Base-by-base conservation (phyloP, 2,797 vertebrate species). In the Sebastes matsubarae region DNA sequence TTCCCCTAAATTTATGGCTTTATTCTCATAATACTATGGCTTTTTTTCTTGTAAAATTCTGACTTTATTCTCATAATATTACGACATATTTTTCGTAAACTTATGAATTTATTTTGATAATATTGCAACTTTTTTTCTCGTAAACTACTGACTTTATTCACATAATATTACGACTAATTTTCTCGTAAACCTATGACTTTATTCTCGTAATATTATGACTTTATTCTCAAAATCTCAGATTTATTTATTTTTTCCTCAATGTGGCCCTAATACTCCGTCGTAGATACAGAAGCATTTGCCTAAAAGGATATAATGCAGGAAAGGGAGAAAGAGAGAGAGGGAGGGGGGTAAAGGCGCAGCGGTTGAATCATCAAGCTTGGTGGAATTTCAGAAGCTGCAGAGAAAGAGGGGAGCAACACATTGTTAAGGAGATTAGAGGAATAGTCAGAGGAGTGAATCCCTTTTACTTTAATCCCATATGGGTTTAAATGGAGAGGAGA, bases 401-500 rank as follows among this genome's bases (percentile, higher is more conserved):
- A 85, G 77, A 81, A 84, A 88, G 84, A 80, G 75, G 52, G 74
- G 66, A 88, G 87, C 86, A 86, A 89, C 80, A 86, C 84, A 92
- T 91, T 92, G 88, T 89, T 88, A 88, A 94, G 87, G 88, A 93
- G 92, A 94, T 94, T 94, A 93, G 61, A 85, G 87, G 84, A 91
- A 91, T 83, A 91, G 89, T 92, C 86, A 80, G 85, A 86, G 84
- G 83, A 91, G 83, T 91, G 87, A 93, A 92, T 92, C 88, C 90
- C 77, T 82, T 93, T 92, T 90, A 88, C 93, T 93, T 94, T 94
- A 94, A 94, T 94, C 90, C 91, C 81, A 81, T 86, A 92, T 85
- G 88, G 83, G 77, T 90, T 92, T 84, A 89, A 92, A 92, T 83
- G 68, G 75, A 87, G 63, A 79, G 59, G 69, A 79, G 82, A 85